Evolutionary conservation across 2,888 invertebrate genomes (phyloP), one percentile per base, ranked within the genome.

Genomic region (Perizoma affinitatum): DNA sequence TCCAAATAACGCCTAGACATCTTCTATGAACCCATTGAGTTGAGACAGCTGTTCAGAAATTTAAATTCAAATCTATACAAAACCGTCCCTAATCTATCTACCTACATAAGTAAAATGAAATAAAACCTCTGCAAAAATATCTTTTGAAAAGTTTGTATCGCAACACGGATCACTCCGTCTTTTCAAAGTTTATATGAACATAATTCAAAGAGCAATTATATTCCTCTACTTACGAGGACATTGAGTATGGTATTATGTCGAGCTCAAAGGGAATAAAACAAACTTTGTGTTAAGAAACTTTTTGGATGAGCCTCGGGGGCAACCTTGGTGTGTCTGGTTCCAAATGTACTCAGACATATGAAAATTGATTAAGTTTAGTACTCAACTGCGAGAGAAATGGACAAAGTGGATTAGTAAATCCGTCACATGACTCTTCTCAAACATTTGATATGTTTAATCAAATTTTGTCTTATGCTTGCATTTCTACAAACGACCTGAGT

Each of bases 261-360:
- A 40, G 33, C 54, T 53, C 54, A 65, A 63, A 60, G 47, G 57
- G 55, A 50, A 63, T 60, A 61, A 63, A 58, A 62, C 59, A 65
- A 54, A 54, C 35, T 52, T 59, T 61, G 54, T 47, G 56, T 61
- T 54, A 50, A 56, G 47, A 68, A 59, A 65, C 57, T 61, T 61
- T 61, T 63, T 58, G 48, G 51, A 51, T 59, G 45, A 42, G 35
- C 42, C 54, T 51, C 33, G 47, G 41, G 46, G 48, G 55, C 42
- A 59, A 61, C 61, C 43, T 57, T 61, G 43, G 54, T 53, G 46
- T 66, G 49, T 49, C 3, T 38, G 54, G 61, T 50, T 58, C 58
- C 52, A 61, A 61, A 61, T 58, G 56, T 65, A 61, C 53, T 46
- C 62, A 58, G 47, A 54, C 58, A 46, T 35, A 40, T 45, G 46